Evolutionary conservation across 1,140 invertebrate genomes (phyloP).

Genomic region (Pogonomyrmex barbatus): DNA sequence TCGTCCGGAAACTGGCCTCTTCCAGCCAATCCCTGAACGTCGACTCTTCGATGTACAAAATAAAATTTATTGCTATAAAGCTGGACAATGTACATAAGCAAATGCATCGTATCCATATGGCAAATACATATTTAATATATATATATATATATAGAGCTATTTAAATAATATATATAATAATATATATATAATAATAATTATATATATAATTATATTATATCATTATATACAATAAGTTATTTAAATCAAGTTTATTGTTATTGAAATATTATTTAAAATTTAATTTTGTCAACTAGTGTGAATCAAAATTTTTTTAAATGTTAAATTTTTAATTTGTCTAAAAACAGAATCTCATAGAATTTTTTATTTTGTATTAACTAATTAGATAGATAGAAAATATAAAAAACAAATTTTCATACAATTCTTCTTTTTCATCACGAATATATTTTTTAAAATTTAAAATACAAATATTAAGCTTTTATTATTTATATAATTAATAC

Average conservation of each 20-base stretch:
- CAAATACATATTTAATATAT: too few species aligned
- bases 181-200: neutral
- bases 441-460: conserved; percentile 11
- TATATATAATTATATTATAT: conserved; percentile 6
- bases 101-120: neutral
- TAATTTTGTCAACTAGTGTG: neutral
- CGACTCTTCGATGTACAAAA: conserved; percentile 46
- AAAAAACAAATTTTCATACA: neutral
- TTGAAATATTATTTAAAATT: neutral
- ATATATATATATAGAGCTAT: neutral
- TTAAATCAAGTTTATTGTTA: too few species aligned
- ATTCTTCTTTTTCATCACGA: neutral
- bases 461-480: neutral
- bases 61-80: conserved; percentile 34
- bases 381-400: neutral
- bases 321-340: neutral
- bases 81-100: neutral
- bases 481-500: neutral
- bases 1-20: conserved; percentile 68
- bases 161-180: neutral
- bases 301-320: neutral
- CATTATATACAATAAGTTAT: too few species aligned
- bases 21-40: conserved; percentile 51
- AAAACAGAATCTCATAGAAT: too few species aligned
- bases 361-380: neutral